Base-by-base conservation (phyloP, 2,113 vertebrate species). In the Engystomops pustulosus region DNA sequence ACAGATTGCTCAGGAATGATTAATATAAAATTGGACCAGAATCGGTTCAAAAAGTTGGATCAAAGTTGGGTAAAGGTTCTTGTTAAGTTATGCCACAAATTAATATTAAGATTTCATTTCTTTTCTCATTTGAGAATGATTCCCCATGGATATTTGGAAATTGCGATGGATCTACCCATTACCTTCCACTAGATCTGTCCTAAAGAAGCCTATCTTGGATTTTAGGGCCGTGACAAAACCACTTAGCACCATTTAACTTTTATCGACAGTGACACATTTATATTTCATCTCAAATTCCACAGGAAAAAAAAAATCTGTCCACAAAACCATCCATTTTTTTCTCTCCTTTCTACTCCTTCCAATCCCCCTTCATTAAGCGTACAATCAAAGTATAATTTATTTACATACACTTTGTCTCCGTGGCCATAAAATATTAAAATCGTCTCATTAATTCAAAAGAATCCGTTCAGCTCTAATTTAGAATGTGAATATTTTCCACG, bases 361-460 rank as follows among this genome's bases (percentile, higher is more conserved):
- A 10, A 5, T 38, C 18, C 18, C 6, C 20, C 27, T 41, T 69
- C 2, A 18, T 23, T 38, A 20, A n/a, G 34, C 20, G 1, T n/a
- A 38, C 4, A 69, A 38, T 69, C 34, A 38, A 70, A 70, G 32
- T 67, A 34, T 53, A 32, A 76, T 49, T 53, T 32, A 34, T 51
- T 76, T 51, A 74, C 25, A 8, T 49, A 18, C 4, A 36, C 27
- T 76, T 76, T 76, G 47, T 76, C 18, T 76, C 72, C 20, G 27
- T 76, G 72, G 25, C 23, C 15, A 75, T 75, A 76, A 76, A 76
- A 76, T 76, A 76, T 76, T 76, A 76, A 58, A 60, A 58, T 55
- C n/a, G 1, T 41, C 51, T 58, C 36, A 36, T 78, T 53, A 58
- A 60, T 78, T 60, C 75, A 38, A 30, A 30, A 60, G 75, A 60